These are phyloP conservation scores for Phymanthus crucifer DNA, from an alignment of 92 coral and sea anemone species.

Conservation along the genomic window DNA sequence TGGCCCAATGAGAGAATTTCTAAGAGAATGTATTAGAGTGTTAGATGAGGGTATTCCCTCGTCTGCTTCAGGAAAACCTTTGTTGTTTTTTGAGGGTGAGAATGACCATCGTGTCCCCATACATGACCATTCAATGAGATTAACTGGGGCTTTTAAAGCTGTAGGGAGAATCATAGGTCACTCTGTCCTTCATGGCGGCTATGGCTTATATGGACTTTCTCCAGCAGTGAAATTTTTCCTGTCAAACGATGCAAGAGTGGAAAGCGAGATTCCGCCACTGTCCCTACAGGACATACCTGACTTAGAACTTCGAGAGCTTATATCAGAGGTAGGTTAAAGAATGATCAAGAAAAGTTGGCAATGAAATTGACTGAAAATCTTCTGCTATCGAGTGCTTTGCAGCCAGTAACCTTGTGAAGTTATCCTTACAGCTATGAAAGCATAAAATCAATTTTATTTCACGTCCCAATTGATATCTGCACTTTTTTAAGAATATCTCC, in stretches of 20 bases:
- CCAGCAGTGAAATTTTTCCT: conserved; percentile 51
- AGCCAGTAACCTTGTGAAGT: too few species aligned
- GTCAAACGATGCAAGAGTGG: conserved; percentile 24
- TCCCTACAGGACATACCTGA: conserved; percentile 61
- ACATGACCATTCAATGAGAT: conserved; percentile 48
- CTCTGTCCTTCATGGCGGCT: conserved; percentile 53
- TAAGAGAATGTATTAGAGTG: conserved; percentile 21
- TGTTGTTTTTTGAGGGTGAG: conserved; percentile 52
- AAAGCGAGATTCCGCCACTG: conserved; percentile 40
- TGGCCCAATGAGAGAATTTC: conserved; percentile 40
- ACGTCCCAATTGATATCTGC: not conserved
- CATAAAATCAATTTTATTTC: not conserved
- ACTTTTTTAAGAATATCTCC: not conserved
- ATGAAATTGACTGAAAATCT: not conserved
- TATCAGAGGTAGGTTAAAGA: conserved; percentile 27
- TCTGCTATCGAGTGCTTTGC: not conserved
- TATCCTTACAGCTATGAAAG: not conserved
- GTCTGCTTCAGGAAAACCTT: conserved; percentile 44
- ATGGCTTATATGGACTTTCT: conserved; percentile 53
- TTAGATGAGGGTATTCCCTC: conserved; percentile 49
- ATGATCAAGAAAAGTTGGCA: not conserved
- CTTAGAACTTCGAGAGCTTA: conserved; percentile 48
- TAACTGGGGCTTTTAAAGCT: conserved; percentile 52
- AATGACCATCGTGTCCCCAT: conserved; percentile 57
- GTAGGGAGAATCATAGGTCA: conserved; percentile 57